Evolutionary conservation across 2,888 invertebrate species (phyloP), one percentile per base, ranked within the genome.

Genomic region (Agonum fuliginosum): DNA sequence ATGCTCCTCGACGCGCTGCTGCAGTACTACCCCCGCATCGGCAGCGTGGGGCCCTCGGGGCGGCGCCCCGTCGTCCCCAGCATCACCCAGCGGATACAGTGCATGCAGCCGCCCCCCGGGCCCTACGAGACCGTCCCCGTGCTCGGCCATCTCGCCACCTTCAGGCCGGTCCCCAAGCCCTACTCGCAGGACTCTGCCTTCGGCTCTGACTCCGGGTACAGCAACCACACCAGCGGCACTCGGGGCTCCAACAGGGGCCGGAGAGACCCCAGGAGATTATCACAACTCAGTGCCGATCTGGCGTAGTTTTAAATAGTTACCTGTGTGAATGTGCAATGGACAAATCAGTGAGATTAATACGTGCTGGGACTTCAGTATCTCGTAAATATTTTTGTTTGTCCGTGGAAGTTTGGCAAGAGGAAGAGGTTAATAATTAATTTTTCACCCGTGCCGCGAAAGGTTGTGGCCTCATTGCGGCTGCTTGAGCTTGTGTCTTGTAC

Each of bases 161-260:
- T 89, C 84, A 90, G 90, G 88, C 89, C 89, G 84, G 90, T 89
- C 37, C 90, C 90, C 1, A 91, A 91, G 82, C 91, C 91, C 43
- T 92, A 92, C 72, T 91, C 91, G 79, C 91, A 92, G 80, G 93
- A 93, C 83, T 94, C 94, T 3, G 94, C 94, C 2, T 93, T 95
- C 81, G 95, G 95, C 27, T 95, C 95, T 5, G 95, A 95, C 86
- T 95, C 95, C 54, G 95, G 95, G 6, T 95, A 95, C 86, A 95
- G 95, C 86, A 94, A 95, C 86, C 93, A 93, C 83, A 93, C 93
- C 2, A 92, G 92, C 79, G 92, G 92, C 0, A 87, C 87, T n/a
- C 81, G 86, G 43, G 84, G 85, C 10, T 86, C 87, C 24, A 85
- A 84, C 79, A 80, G 86, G 43, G 86, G 86, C 0, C 80, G 87